phyloP scores from a whole-genome alignment of 2,113 vertebrate species.

The Peromyscus californicus region DNA sequence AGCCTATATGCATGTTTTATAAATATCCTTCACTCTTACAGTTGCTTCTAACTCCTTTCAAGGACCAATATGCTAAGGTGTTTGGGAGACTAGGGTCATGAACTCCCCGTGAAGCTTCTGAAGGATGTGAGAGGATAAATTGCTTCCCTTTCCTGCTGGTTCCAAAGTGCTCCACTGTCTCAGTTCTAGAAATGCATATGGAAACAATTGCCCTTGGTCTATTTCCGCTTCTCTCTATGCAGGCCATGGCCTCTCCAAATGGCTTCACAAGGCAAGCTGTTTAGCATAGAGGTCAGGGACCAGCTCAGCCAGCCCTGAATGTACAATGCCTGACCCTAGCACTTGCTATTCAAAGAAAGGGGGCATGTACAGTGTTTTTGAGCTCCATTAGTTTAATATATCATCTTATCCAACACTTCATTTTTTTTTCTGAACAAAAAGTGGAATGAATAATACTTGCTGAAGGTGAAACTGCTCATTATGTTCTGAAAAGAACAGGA shows the following conservation, averaged over 20 bases:
- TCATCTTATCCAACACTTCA: not conserved
- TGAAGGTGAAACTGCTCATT: constrained; percentile 38
- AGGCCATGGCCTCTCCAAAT: constrained; percentile 27
- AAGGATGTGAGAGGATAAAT: constrained; percentile 79
- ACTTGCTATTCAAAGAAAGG: not conserved
- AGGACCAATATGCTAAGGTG: constrained; percentile 68
- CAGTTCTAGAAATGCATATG: constrained; percentile 75
- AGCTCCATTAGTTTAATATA: constrained; percentile 14
- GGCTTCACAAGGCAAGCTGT: not conserved
- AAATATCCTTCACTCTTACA: constrained; percentile 2
- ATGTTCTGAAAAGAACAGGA: not conserved
- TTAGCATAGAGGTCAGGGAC: constrained; percentile 26
- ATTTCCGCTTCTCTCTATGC: constrained; percentile 65
- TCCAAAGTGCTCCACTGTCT: constrained; percentile 58
- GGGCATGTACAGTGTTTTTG: not conserved
- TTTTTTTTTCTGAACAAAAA: constrained; percentile 28
- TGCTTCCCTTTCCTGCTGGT: constrained; percentile 79
- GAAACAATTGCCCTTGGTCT: constrained; percentile 74
- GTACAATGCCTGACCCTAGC: not conserved
- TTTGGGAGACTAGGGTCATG: constrained; percentile 75
- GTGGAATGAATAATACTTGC: not conserved
- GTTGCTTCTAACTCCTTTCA: constrained; percentile 35
- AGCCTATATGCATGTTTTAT: not conserved
- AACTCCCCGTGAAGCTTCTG: constrained; percentile 79
- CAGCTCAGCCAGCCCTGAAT: constrained; percentile 3